phyloP scores from a whole-genome alignment of 2,797 vertebrate species.

The Neosalanx taihuensis region DNA sequence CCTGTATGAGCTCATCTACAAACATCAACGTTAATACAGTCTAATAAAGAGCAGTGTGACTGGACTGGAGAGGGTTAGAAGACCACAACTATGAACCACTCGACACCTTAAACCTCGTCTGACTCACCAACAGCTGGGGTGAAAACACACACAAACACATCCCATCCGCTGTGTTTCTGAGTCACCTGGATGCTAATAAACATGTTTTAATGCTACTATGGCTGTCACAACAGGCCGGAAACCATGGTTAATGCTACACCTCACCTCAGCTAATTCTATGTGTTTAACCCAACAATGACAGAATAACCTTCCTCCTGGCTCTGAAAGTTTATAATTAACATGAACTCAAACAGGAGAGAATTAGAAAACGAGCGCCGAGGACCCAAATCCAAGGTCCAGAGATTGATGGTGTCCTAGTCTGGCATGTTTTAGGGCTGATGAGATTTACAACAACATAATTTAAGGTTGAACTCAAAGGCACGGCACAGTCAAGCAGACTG shows the following conservation, averaged over 20 bases:
- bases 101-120: slow-evolving; percentile 38
- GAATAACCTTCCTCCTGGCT: slow-evolving; percentile 31
- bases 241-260: slow-evolving; percentile 41
- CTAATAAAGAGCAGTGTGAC: background rate
- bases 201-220: slow-evolving; percentile 33
- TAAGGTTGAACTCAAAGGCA: slow-evolving; percentile 50
- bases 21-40: slow-evolving; percentile 14
- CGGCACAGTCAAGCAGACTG: slow-evolving; percentile 47
- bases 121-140: slow-evolving; percentile 30
- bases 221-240: slow-evolving; percentile 9
- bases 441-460: slow-evolving; percentile 63
- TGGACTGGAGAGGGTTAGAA: slow-evolving; percentile 25
- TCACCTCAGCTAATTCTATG: slow-evolving; percentile 35
- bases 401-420: slow-evolving; percentile 53
- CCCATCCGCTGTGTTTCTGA: slow-evolving; percentile 24
- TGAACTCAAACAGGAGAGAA: slow-evolving; percentile 1
- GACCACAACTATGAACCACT: background rate
- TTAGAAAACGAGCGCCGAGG: slow-evolving; percentile 20
- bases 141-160: slow-evolving; percentile 45
- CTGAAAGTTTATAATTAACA: slow-evolving; percentile 50
- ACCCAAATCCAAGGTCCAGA: slow-evolving; percentile 31
- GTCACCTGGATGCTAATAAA: slow-evolving; percentile 51
- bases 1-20: slow-evolving; percentile 27
- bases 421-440: slow-evolving; percentile 37
- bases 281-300: slow-evolving; percentile 43